These are phyloP conservation scores for Drusus annulatus DNA, from an alignment of 1,140 invertebrate species.

Conservation along the genomic window DNA sequence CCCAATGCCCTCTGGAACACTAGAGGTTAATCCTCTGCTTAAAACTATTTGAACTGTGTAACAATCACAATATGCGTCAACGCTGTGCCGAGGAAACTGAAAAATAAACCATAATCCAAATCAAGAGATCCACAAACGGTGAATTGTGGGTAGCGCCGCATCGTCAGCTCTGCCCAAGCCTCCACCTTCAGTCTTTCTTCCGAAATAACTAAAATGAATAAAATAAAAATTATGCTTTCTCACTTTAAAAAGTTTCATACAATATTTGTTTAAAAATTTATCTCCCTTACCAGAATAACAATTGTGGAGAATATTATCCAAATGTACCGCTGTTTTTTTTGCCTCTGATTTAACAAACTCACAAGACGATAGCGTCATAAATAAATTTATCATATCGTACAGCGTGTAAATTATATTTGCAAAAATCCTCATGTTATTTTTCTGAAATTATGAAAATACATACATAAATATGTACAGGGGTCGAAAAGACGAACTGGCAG, in stretches of 20 bases:
- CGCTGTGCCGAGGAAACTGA: not conserved
- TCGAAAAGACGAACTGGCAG: not conserved
- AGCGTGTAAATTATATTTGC: not conserved
- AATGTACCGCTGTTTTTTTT: not conserved
- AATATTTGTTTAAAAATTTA: not conserved
- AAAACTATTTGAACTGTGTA: not conserved
- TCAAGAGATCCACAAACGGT: not conserved
- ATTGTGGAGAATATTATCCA: conserved; percentile 10
- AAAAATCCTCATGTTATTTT: not conserved
- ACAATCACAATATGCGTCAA: not conserved
- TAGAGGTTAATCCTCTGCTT: not conserved
- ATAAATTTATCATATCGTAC: not conserved
- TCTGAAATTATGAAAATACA: not conserved
- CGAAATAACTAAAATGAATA: not conserved
- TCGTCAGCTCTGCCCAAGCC: not conserved
- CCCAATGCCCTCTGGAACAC: no score
- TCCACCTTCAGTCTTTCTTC: not conserved
- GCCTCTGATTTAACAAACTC: not conserved
- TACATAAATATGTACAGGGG: not conserved
- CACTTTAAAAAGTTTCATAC: not conserved
- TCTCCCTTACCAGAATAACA: not conserved
- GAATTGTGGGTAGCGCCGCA: not conserved
- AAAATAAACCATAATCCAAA: not conserved
- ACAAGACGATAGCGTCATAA: not conserved
- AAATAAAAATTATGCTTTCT: not conserved